Percentiles rank a stretch among this genome's conserved stretches.
Conservation (phyloP, 2,888 invertebrate genomes). For the Ariolimax columbianus region DNA sequence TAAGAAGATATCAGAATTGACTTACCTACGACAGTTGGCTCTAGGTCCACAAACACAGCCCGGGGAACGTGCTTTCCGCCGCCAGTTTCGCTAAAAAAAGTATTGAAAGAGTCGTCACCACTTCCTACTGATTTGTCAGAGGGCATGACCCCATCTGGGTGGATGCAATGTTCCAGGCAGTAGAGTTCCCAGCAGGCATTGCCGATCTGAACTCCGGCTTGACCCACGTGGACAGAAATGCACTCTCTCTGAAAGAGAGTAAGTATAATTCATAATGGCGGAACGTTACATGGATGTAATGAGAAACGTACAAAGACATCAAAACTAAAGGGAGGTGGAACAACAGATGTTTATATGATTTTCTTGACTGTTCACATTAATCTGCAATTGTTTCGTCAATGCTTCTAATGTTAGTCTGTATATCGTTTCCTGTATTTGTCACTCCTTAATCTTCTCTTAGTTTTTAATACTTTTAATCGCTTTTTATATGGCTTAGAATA, state of each 20-base stretch:
- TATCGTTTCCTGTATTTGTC: too few relatives aligned
- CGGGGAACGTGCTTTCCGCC: conserved; percentile 96
- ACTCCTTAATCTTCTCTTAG: too few relatives aligned
- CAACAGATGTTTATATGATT: too few relatives aligned
- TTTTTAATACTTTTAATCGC: too few relatives aligned
- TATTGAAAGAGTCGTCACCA: conserved; percentile 36
- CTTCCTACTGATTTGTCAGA: conserved; percentile 41
- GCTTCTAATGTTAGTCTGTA: too few relatives aligned
- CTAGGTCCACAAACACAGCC: conserved; percentile 94
- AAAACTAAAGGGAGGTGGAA: too few relatives aligned
- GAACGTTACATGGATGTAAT: too few relatives aligned
- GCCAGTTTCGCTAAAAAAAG: conserved; percentile 91
- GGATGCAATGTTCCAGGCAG: conserved; percentile 46
- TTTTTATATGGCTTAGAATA: too few relatives aligned
- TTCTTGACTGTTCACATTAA: too few relatives aligned
- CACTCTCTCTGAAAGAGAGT: conserved; percentile 26
- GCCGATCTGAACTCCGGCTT: conserved; percentile 81
- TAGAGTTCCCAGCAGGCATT: conserved; percentile 63
- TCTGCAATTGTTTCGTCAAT: too few relatives aligned
- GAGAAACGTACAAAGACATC: too few relatives aligned
- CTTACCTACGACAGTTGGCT: conserved; percentile 90
- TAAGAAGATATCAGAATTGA: too few relatives aligned
- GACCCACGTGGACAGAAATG: conserved; percentile 70
- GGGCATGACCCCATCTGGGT: conserved; percentile 46
- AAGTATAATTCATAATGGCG: background rate